phyloP scores from a whole-genome alignment of 2,797 vertebrate genomes.

The Tokudaia tokunoshimensis region DNA sequence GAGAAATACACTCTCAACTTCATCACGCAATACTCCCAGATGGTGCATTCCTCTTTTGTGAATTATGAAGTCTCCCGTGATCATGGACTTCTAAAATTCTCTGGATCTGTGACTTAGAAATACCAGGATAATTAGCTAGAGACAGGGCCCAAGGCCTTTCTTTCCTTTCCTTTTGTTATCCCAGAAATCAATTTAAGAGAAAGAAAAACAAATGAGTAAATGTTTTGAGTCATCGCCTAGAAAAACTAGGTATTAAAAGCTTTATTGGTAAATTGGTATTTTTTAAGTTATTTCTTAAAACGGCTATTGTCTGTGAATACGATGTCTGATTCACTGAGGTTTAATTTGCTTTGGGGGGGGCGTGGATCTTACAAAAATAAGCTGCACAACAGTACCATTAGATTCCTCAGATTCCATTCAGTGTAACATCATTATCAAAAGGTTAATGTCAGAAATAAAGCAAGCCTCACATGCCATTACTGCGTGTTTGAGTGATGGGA shows the following conservation, averaged over 20 bases:
- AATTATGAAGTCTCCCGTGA: slow-evolving; percentile 40
- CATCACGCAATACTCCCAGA: slow-evolving; percentile 13
- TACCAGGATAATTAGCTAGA: slow-evolving; percentile 43
- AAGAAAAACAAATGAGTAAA: not conserved
- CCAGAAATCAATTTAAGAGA: slow-evolving; percentile 43
- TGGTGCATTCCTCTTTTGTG: not conserved
- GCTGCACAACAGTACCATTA: slow-evolving; percentile 72
- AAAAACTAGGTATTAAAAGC: slow-evolving; percentile 39
- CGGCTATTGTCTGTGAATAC: slow-evolving; percentile 68
- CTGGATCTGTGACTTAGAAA: slow-evolving; percentile 55
- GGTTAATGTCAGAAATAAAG: slow-evolving; percentile 80
- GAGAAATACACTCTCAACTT: slow-evolving; percentile 36
- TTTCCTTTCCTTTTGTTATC: not conserved
- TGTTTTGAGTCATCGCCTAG: slow-evolving; percentile 45
- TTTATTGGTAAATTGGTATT: slow-evolving; percentile 62
- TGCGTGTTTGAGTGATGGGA: slow-evolving; percentile 60
- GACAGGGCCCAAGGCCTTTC: not conserved
- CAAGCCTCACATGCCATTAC: slow-evolving; percentile 38
- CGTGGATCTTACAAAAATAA: slow-evolving; percentile 73
- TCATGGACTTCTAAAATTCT: slow-evolving; percentile 29
- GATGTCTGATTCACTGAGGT: slow-evolving; percentile 72
- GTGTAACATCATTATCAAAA: slow-evolving; percentile 78
- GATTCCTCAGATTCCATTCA: slow-evolving; percentile 78
- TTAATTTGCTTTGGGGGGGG: slow-evolving; percentile 75
- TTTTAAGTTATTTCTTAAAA: slow-evolving; percentile 72